Conservation (phyloP, 2,888 invertebrate species). For the Cheilosia scutellata region DNA sequence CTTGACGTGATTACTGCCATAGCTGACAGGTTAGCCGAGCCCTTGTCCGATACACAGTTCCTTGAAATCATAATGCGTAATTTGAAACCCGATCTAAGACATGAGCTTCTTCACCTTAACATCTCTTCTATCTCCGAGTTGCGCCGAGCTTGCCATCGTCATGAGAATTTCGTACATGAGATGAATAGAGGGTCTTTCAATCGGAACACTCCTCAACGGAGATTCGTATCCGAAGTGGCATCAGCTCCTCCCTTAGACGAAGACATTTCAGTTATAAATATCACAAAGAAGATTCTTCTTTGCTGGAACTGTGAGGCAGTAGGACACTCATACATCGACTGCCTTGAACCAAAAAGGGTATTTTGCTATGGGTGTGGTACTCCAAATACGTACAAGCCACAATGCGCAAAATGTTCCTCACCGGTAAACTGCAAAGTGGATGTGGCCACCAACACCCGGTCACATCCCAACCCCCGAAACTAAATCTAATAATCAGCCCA, state of each 20-base stretch:
- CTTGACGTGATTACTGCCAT: background rate
- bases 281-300: background rate
- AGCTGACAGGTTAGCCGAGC: background rate
- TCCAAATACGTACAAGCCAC: background rate
- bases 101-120: background rate
- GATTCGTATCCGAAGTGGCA: background rate
- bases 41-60: background rate
- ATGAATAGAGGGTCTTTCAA: background rate
- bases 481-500: too few species aligned
- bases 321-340: background rate
- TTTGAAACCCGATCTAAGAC: background rate
- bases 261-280: background rate
- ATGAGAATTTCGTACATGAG: background rate
- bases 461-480: background rate
- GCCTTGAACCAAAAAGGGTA: background rate
- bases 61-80: background rate
- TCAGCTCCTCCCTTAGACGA: background rate
- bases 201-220: background rate
- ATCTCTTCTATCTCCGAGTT: background rate
- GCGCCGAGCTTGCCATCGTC: background rate
- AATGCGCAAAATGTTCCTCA: background rate
- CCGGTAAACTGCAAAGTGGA: constrained; percentile 7
- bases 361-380: background rate
- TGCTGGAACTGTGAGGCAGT: background rate
- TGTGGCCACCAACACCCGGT: background rate